These are phyloP conservation scores for Hybos culiciformis DNA, from an alignment of 2,888 invertebrate species.

Conservation along the genomic window DNA sequence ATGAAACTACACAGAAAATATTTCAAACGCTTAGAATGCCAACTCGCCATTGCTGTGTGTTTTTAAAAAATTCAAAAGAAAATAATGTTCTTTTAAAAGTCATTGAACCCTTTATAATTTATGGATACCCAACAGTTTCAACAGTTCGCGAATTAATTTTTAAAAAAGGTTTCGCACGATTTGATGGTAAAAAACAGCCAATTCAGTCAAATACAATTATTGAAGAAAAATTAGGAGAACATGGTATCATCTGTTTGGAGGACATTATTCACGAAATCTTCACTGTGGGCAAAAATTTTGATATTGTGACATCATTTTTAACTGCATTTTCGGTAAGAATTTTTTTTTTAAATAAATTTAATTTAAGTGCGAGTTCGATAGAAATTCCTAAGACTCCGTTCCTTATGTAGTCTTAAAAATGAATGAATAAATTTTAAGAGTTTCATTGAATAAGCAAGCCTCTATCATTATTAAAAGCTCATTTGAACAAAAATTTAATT, in stretches of 20 bases:
- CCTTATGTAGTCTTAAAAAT: no score
- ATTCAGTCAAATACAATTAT: slow-evolving; percentile 35
- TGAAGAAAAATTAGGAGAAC: slow-evolving; percentile 30
- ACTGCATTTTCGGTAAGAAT: slow-evolving; percentile 32
- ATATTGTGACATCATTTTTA: slow-evolving; percentile 25
- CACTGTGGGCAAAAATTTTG: slow-evolving; percentile 32
- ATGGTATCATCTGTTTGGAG: slow-evolving; percentile 34
- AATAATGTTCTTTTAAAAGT: slow-evolving; percentile 29
- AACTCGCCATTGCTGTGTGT: slow-evolving; percentile 27
- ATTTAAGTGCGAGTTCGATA: no score
- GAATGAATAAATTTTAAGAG: no score
- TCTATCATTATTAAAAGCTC: no score
- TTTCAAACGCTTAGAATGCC: slow-evolving; percentile 24
- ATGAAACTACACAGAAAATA: slow-evolving; percentile 27
- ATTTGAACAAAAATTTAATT: no score
- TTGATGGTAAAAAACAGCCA: slow-evolving; percentile 28
- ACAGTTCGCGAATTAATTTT: slow-evolving; percentile 33
- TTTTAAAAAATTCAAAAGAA: slow-evolving; percentile 30
- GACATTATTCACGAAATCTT: slow-evolving; percentile 35
- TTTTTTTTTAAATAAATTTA: background rate
- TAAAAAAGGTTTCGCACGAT: slow-evolving; percentile 31
- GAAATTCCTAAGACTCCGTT: no score
- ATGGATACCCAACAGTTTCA: slow-evolving; percentile 28
- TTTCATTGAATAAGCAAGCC: no score
- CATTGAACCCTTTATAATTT: slow-evolving; percentile 33